Base-by-base conservation (phyloP, 2,797 vertebrate genomes). In the Micromesistius poutassou region DNA sequence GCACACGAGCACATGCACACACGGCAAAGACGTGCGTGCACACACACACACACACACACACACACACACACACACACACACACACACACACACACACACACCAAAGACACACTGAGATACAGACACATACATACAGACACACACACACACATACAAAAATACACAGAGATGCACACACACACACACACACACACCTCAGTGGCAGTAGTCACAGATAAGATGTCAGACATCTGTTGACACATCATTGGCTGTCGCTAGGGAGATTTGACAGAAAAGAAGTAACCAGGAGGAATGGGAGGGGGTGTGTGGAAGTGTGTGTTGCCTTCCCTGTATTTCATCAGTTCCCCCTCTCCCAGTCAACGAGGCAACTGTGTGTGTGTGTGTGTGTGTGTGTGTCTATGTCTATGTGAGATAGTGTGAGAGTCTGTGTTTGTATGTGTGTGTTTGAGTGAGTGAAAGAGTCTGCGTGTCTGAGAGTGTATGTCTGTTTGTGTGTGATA, bases 171-270 rank as follows among this genome's bases (percentile, higher is more conserved):
- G 77, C 76, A 75, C 50, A 62, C 0, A 25, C 55, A 62, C n/a
- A 25, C 22, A 62, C 55, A 25, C 22, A 83, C 36, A 76, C 71
- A 74, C 55, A 8, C 77, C 68, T 14, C 25, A 4, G 10, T 30
- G 28, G 25, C 55, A 62, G 71, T 36, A 62, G 77, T 31, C 30
- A 73, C 74, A 76, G 77, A 74, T 75, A 62, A 42, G 22, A 62
- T 62, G n/a, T 62, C 55, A 62, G 55, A 62, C 78, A 80, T 79
- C 28, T 33, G 36, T 71, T 77, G 77, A 55, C 4, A 10, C 77
- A 74, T 82, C 73, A 30, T 19, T 78, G 50, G 78, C 80, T 78
- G 72, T 82, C 77, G 0, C 80, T 30, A 38, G 79, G 78, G 86
- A 83, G 74, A 76, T 62, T 83, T 85, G 82, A 79, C 30, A 31